Base-by-base conservation (phyloP, 2,113 vertebrate species). In the Oceanodroma tethys region DNA sequence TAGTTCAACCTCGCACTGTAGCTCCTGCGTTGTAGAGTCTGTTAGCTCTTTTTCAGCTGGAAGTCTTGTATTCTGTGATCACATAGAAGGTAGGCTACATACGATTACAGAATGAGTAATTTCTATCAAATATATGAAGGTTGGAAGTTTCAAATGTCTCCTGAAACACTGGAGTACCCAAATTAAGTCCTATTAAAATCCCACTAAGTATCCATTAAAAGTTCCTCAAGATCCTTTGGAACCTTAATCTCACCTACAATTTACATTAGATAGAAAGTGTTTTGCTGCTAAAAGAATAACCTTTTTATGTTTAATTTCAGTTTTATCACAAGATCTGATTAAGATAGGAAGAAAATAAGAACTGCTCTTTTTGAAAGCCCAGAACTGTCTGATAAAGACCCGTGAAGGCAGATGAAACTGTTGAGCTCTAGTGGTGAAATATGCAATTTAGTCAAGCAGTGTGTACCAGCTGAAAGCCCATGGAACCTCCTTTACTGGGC, bases 1-100 rank as follows among this genome's bases (percentile, higher is more conserved):
- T n/a, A 8, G 5, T 13, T 63, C 45, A n/a, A 0, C 38, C 23
- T 40, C 11, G 27, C 52, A 0, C 15, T 3, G 8, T 2, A 6
- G 9, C 32, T 34, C 60, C 43, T 17, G 4, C 14, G 9, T 4
- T 16, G 13, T 17, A 45, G 5, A 2, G 21, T 38, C 66, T n/a
- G 2, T 17, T 29, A 18, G 48, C 80, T 55, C 32, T 13, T 19
- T 5, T 11, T 11, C 45, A 7, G 13, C 15, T 43, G 66, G 2
- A 40, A 13, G 16, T 6, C 6, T 25, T 36, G 3, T 0, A 1
- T 16, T 29, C 9, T 38, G 8, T 42, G 29, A 7, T 60, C 16
- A 19, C 2, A 3, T 27, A 32, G 34, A 38, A 42, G 13, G 32
- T 21, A 18, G 25, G n/a, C 74, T 55, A 26, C 10, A 3, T 11